Evolutionary conservation across 2,888 invertebrate species (phyloP).

Genomic region (Chrysolina haemoptera): DNA sequence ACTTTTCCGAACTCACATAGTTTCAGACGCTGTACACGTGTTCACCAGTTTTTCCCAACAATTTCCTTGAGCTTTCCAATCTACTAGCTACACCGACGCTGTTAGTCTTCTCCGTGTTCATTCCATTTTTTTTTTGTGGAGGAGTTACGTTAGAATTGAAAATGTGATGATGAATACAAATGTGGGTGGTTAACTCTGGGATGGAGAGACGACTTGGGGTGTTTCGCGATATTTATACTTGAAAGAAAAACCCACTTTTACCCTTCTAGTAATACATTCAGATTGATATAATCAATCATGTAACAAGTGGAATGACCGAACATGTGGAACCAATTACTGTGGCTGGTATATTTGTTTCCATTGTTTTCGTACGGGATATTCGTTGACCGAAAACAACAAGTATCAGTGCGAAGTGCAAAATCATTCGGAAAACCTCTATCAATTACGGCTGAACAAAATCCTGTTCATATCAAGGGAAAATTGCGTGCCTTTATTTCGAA

Average conservation of each 20-base stretch:
- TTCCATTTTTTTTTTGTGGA: background rate
- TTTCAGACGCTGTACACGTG: slow-evolving; percentile 50
- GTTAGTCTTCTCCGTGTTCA: slow-evolving; percentile 10
- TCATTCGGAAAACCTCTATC: too few relatives aligned
- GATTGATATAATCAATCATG: background rate
- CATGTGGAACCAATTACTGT: too few relatives aligned
- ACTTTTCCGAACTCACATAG: slow-evolving; percentile 36
- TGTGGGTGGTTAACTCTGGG: background rate
- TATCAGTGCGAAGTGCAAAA: too few relatives aligned
- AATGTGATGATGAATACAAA: background rate
- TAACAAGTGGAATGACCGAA: too few relatives aligned
- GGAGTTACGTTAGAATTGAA: background rate
- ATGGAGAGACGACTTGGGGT: background rate
- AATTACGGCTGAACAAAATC: too few relatives aligned
- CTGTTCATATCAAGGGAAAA: too few relatives aligned
- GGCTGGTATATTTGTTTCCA: too few relatives aligned
- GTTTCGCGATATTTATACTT: background rate
- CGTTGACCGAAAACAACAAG: too few relatives aligned
- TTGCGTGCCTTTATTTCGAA: too few relatives aligned
- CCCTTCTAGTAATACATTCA: background rate
- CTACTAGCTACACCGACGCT: slow-evolving; percentile 22
- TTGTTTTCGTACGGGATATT: too few relatives aligned
- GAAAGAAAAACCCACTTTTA: too few relatives aligned
- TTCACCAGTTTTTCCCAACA: slow-evolving; percentile 49
- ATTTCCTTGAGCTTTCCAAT: slow-evolving; percentile 47